Evolutionary conservation across 1,140 invertebrate species (phyloP), one percentile per base, ranked within the genome.

Genomic region (Diachasmimorpha longicaudata): DNA sequence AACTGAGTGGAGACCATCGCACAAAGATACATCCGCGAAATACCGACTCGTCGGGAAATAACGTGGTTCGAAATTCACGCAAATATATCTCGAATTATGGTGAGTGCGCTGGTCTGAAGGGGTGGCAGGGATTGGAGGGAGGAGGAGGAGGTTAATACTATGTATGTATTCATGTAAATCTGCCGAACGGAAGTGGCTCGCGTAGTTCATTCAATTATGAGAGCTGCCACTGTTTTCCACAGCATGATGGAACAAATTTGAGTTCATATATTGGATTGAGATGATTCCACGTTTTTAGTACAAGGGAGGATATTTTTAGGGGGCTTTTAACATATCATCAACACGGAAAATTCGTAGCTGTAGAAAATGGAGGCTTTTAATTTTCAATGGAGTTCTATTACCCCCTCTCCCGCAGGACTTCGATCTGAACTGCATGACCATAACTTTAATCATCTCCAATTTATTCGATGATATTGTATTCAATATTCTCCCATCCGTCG

Each of bases 21-120:
- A 63, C 58, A 63, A 63, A 63, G 58, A 63, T 63, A 63, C 23
- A 63, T 63, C 58, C 58, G 58, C 58, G 13, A 63, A 63, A 63
- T 63, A 25, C 58, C 58, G 58, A 63, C 10, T 31, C 58, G 23
- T 31, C 58, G 58, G 58, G 58, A 63, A 63, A 63, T 63, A 63
- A 63, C 58, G 58, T 23, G 58, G 58, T 63, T 63, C 23, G 58
- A 23, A 52, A 63, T 25, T 63, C 58, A 63, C 23, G 21, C 58
- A 63, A 63, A 63, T 63, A 42, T 42, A 63, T 63, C 58, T 63
- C 58, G 58, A 63, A 63, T 63, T 63, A 63, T 63, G 23, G 21
- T 23, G 23, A 25, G 19, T 63, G 23, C 31, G 23, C 13, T 25
- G 23, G 58, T 63, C 3, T 25, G 58, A 4, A 1, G 21, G 23